phyloP scores from a whole-genome alignment of 1,140 invertebrate species.

The Alviniconcha marisindica region DNA sequence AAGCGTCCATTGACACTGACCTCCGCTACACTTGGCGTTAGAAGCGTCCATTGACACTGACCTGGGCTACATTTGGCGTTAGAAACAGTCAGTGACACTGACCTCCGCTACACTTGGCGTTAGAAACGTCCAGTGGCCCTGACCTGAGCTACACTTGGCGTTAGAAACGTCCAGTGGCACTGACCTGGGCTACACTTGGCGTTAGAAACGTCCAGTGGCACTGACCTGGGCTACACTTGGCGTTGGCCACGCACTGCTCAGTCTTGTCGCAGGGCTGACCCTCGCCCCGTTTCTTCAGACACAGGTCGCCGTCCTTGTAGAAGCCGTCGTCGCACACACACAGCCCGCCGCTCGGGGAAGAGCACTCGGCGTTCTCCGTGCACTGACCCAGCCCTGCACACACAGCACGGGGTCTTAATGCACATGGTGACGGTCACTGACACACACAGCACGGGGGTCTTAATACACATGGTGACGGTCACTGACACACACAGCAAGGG shows the following conservation, averaged over 20 bases:
- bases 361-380: conserved; percentile 39
- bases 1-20: not conserved
- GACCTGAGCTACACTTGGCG: too few relatives aligned
- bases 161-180: too few relatives aligned
- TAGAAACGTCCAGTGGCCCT: too few relatives aligned
- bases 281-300: conserved; percentile 7
- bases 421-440: too few relatives aligned
- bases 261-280: conserved; percentile 1
- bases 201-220: too few relatives aligned
- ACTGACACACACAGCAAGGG: too few relatives aligned
- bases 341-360: conserved; percentile 22
- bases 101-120: not conserved
- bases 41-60: not conserved
- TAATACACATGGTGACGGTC: too few relatives aligned
- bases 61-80: not conserved
- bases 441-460: too few relatives aligned
- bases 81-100: not conserved
- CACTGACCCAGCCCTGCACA: conserved; percentile 37
- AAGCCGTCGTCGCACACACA: conserved; percentile 35
- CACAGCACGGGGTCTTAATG: too few relatives aligned
- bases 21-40: conserved; percentile 34
- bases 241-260: conserved; percentile 40
- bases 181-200: too few relatives aligned
- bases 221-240: conserved; percentile 33
- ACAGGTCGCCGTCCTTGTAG: conserved; percentile 25